Evolutionary conservation across 2,888 invertebrate species (phyloP), one percentile per base, ranked within the genome.

Genomic region (Dryadula phaetusa): DNA sequence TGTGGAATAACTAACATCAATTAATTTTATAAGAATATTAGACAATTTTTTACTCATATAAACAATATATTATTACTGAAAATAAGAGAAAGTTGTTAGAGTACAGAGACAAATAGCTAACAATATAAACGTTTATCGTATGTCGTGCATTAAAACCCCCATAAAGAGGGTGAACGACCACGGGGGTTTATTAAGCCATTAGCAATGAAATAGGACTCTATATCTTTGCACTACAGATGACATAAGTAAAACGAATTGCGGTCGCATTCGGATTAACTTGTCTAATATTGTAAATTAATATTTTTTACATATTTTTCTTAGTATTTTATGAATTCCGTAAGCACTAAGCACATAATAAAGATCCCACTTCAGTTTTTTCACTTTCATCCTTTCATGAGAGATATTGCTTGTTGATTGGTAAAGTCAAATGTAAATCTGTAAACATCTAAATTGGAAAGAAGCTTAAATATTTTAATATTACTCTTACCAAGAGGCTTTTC

Each of bases 221-320:
- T 88, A 87, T 88, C 87, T 82, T 74, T 62, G 72, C 65, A 66
- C 75, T 75, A 79, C 82, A 76, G 80, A 75, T 69, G 78, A 78
- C 80, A 84, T 84, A 83, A 86, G 83, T 83, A 80, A 84, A 84
- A 86, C 82, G 87, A 87, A 88, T 86, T 81, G 80, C 70, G 53
- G 80, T 76, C 58, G 69, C 67, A 32, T 69, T 65, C 14, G 66
- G 68, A 73, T 74, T 71, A 74, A 74, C 65, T 71, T 61, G 62
- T 64, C 58, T 64, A 47, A 70, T 69, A 64, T 32, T 44, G 20
- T n/a, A 62, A 67, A 71, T 52, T 10, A 22, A n/a, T 28, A 25
- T 10, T 52, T 52, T 16, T 52, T 14, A 46, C 20, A 8, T 49
- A 4, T 7, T 25, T 46, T 46, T 46, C 7, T 20, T 10, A 1